A percentile compares a stretch with the other conserved stretches of the same genome.
These are phyloP conservation scores for Agonum fuliginosum DNA, from an alignment of 2,888 invertebrate genomes.

Conservation along the genomic window DNA sequence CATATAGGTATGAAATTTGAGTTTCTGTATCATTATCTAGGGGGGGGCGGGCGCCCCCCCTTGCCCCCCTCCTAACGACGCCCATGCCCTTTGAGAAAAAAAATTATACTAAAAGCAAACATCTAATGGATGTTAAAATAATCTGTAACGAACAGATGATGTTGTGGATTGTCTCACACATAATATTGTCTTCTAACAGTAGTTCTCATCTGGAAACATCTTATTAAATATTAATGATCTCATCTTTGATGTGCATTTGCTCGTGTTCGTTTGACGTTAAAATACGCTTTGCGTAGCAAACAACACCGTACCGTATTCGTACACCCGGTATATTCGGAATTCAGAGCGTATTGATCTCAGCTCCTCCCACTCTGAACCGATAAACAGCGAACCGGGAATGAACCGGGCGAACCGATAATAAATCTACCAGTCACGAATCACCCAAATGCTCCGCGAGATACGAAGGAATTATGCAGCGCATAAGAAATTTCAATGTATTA, in stretches of 20 bases:
- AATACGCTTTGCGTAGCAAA: background rate
- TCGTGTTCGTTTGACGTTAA: background rate
- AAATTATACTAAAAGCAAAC: too few relatives aligned
- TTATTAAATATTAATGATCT: background rate
- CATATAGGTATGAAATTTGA: too few relatives aligned
- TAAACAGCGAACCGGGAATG: conserved; percentile 59
- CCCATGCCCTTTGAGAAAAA: too few relatives aligned
- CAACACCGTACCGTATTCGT: background rate
- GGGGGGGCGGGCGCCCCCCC: too few relatives aligned
- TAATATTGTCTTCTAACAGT: background rate
- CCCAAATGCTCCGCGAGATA: conserved; percentile 43
- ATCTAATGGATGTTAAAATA: too few relatives aligned
- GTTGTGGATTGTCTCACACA: too few relatives aligned
- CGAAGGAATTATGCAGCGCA: conserved; percentile 40
- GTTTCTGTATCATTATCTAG: too few relatives aligned
- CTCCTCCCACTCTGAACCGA: conserved; percentile 48
- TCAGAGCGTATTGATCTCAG: conserved; percentile 53
- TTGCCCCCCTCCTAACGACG: too few relatives aligned
- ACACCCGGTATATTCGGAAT: conserved; percentile 24
- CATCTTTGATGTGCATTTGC: background rate
- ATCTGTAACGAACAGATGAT: too few relatives aligned
- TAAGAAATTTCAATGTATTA: conserved; percentile 51
- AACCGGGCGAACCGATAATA: conserved; percentile 57
- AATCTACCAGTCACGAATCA: conserved; percentile 43
- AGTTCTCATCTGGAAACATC: background rate